Conservation (phyloP, 1,140 invertebrate species). For the Magallana angulata region DNA sequence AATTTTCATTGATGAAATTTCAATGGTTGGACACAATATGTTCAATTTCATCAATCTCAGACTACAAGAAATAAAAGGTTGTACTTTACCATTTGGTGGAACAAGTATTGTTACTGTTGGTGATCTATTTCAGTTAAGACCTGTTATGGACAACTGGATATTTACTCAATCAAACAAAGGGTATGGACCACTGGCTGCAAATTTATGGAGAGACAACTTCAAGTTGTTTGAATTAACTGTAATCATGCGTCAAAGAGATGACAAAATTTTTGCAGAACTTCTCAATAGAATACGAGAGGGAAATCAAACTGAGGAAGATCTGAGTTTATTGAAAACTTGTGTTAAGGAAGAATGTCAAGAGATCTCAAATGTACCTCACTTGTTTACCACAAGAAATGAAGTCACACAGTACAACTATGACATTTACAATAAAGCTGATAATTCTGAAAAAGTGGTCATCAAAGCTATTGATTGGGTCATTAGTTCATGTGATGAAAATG, state of each 20-base stretch:
- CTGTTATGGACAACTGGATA: conserved; percentile 54
- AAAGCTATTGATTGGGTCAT: conserved; percentile 22
- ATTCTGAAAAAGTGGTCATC: conserved; percentile 10
- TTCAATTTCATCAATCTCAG: conserved; percentile 49
- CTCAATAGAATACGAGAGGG: conserved; percentile 53
- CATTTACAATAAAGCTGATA: conserved; percentile 14
- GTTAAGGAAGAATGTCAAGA: too few species aligned
- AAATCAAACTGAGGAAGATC: conserved; percentile 41
- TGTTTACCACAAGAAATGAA: conserved; percentile 39
- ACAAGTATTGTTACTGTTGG: conserved; percentile 55
- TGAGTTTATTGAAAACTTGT: background rate
- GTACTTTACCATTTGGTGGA: conserved; percentile 50
- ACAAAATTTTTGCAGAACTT: conserved; percentile 50
- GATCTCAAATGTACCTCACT: conserved; percentile 1
- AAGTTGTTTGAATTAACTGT: conserved; percentile 52
- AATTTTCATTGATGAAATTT: conserved; percentile 60
- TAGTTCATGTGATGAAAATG: background rate
- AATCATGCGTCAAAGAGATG: conserved; percentile 60
- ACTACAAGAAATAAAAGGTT: conserved; percentile 49
- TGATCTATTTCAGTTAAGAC: conserved; percentile 54
- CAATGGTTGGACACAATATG: conserved; percentile 58
- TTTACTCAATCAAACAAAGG: conserved; percentile 43
- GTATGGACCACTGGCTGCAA: conserved; percentile 37
- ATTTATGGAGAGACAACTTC: conserved; percentile 58
- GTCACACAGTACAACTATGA: conserved; percentile 1